phyloP scores from a whole-genome alignment of 2,888 invertebrate species.

The Lumbricus terrestris region DNA sequence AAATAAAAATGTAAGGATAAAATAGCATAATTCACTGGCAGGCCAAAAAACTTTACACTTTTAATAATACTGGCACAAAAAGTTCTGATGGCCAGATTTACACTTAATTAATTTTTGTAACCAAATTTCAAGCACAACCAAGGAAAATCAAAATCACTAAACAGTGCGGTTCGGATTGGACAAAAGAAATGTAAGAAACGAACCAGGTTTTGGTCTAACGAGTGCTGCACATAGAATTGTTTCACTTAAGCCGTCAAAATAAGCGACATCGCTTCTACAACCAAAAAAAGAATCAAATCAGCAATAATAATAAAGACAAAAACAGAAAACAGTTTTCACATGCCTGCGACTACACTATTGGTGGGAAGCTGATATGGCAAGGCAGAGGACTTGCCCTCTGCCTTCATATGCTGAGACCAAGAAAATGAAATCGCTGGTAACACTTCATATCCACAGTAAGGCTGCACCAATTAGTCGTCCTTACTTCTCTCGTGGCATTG shows the following conservation, averaged over 20 bases:
- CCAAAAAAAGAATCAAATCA: conserved; percentile 20
- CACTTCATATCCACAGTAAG: too few species aligned
- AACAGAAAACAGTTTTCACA: neutral
- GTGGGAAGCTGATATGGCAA: too few species aligned
- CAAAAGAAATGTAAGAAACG: neutral
- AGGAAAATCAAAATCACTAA: neutral
- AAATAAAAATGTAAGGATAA: neutral
- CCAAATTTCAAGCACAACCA: neutral
- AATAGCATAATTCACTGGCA: neutral
- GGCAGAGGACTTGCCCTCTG: too few species aligned
- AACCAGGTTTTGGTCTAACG: conserved; percentile 73
- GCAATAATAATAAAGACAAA: neutral
- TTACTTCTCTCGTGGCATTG: too few species aligned
- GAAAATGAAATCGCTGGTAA: too few species aligned
- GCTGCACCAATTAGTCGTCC: too few species aligned
- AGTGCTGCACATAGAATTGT: conserved; percentile 90
- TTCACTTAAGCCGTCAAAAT: conserved; percentile 91
- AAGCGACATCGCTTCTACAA: conserved; percentile 83
- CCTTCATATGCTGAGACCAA: too few species aligned
- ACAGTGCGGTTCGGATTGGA: neutral
- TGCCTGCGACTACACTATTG: too few species aligned
- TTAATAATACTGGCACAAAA: neutral
- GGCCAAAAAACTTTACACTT: neutral
- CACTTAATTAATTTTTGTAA: too few species aligned
- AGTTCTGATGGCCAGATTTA: neutral